Conservation (phyloP, 2,113 vertebrate genomes). For the Oplegnathus fasciatus region DNA sequence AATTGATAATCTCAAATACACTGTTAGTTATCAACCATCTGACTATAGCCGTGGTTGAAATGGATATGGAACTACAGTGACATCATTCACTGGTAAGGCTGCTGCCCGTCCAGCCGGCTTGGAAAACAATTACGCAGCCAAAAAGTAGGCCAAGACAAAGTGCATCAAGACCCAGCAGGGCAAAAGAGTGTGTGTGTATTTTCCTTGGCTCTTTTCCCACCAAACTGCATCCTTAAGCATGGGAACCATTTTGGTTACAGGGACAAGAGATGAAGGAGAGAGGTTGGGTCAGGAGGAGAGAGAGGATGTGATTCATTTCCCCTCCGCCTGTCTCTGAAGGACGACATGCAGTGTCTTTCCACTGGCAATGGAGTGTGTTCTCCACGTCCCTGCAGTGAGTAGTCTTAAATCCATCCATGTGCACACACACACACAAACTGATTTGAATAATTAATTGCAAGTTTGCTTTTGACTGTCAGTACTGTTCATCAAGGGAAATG, state of each 20-base stretch:
- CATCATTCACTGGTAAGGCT: constrained; percentile 22
- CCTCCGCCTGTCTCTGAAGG: constrained; percentile 56
- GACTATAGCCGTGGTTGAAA: not conserved
- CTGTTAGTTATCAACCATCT: not conserved
- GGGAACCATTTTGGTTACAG: constrained; percentile 63
- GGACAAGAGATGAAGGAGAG: constrained; percentile 50
- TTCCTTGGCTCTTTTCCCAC: constrained; percentile 52
- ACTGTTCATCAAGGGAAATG: constrained; percentile 32
- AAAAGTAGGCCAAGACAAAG: constrained; percentile 61
- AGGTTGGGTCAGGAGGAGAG: constrained; percentile 44
- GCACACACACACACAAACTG: not conserved
- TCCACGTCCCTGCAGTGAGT: constrained; percentile 8
- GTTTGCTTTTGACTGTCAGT: constrained; percentile 14
- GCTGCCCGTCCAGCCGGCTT: constrained; percentile 15
- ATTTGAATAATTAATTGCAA: constrained; percentile 43
- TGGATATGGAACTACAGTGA: no score
- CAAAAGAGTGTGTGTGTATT: constrained; percentile 7
- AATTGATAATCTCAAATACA: not conserved
- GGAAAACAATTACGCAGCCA: constrained; percentile 54
- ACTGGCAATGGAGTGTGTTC: constrained; percentile 27
- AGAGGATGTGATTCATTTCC: constrained; percentile 75
- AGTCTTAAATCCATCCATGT: constrained; percentile 1
- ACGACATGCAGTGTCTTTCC: constrained; percentile 52
- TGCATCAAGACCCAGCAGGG: constrained; percentile 36
- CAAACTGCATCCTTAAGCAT: constrained; percentile 45